phyloP scores from a whole-genome alignment of 2,888 invertebrate species.

The Penaeus monodon region DNA sequence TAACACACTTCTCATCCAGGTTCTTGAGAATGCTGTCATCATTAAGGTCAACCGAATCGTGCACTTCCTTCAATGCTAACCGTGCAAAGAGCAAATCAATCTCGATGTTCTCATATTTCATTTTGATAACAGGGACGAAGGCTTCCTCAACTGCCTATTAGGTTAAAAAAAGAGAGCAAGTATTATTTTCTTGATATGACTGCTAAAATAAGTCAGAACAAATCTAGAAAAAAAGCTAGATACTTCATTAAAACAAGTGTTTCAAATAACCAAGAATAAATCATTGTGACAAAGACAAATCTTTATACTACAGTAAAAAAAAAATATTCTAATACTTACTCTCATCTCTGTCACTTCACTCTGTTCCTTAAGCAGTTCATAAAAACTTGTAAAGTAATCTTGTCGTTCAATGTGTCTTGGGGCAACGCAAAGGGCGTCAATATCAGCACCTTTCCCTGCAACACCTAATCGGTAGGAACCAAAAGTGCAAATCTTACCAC shows the following conservation, averaged over 20 bases:
- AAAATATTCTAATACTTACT: constrained; percentile 72
- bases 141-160: constrained; percentile 94
- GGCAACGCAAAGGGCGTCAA: constrained; percentile 97
- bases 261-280: too few species aligned
- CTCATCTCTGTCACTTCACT: constrained; percentile 86
- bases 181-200: neutral
- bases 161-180: constrained; percentile 55
- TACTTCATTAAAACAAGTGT: too few species aligned
- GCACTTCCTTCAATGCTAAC: constrained; percentile 93
- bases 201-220: neutral
- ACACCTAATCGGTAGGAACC: constrained; percentile 95
- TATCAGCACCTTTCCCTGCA: constrained; percentile 97
- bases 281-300: too few species aligned
- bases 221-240: too few species aligned
- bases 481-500: constrained; percentile 99
- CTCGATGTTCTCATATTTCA: constrained; percentile 98
- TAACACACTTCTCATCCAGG: constrained; percentile 94
- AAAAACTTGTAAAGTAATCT: constrained; percentile 97
- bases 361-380: constrained; percentile 88
- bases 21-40: constrained; percentile 94
- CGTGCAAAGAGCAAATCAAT: constrained; percentile 98
- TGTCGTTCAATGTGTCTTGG: constrained; percentile 93
- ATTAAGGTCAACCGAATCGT: constrained; percentile 81
- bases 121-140: constrained; percentile 98
- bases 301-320: neutral